A percentile compares a stretch with the other conserved stretches of the same genome.
These are phyloP conservation scores for Pipistrellus kuhlii DNA, from an alignment of 2,797 vertebrate genomes.

Conservation along the genomic window DNA sequence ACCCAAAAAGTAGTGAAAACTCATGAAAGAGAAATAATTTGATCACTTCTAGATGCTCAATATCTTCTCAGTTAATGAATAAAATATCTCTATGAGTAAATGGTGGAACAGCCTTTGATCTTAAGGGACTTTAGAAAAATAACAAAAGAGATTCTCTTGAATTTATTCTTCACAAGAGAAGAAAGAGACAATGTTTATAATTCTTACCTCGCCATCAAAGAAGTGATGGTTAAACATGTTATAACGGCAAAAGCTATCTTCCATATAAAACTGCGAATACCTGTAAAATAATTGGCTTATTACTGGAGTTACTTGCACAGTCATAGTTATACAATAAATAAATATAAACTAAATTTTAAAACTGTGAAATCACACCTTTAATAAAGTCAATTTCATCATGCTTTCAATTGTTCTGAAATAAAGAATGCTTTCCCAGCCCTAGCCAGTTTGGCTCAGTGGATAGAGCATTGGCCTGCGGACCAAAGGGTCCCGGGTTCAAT, in stretches of 20 bases:
- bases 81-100: background rate
- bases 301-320: constrained; percentile 35
- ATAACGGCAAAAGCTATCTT: constrained; percentile 96
- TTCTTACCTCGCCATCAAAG: constrained; percentile 94
- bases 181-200: constrained; percentile 3
- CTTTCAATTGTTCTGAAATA: constrained; percentile 53
- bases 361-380: constrained; percentile 21
- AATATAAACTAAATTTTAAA: constrained; percentile 27
- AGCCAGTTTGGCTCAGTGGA: too few species aligned
- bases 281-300: constrained; percentile 86
- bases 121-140: background rate
- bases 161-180: constrained; percentile 36
- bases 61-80: background rate
- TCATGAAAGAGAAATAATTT: background rate
- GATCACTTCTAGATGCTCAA: background rate
- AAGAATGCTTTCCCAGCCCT: background rate
- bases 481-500: too few species aligned
- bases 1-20: background rate
- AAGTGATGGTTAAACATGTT: constrained; percentile 99
- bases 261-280: constrained; percentile 95
- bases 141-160: background rate
- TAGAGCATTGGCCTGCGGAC: too few species aligned
- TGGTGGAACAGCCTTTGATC: background rate
- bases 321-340: constrained; percentile 25
- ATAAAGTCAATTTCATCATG: constrained; percentile 48